Evolutionary conservation across 1,140 invertebrate genomes (phyloP).

Genomic region (Wiebesia pumilae): DNA sequence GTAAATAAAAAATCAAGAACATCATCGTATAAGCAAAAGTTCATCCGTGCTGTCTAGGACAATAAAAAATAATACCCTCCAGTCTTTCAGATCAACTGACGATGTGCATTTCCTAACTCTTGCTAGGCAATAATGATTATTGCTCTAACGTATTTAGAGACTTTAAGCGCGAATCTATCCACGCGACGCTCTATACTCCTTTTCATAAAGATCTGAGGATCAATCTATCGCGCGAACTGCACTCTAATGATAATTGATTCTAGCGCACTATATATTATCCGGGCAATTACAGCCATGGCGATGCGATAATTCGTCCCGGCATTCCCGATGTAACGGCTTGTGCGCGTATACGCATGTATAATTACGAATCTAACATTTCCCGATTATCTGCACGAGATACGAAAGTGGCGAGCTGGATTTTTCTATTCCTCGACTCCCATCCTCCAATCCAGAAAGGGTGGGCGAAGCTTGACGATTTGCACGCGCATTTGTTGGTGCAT

Average conservation of each 20-base stretch:
- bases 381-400: conserved; percentile 39
- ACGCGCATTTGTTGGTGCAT: not conserved
- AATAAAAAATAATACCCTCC: not conserved
- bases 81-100: not conserved
- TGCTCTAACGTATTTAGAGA: conserved; percentile 2
- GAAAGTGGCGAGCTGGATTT: not conserved
- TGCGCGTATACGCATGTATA: conserved; percentile 1
- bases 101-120: not conserved
- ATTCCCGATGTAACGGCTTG: not conserved
- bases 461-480: not conserved
- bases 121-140: not conserved
- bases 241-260: conserved; percentile 47
- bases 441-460: not conserved
- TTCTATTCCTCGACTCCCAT: no score
- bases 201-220: conserved; percentile 18
- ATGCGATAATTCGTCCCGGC: conserved; percentile 41
- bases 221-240: not conserved
- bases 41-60: not conserved
- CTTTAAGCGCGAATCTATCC: not conserved
- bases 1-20: not conserved
- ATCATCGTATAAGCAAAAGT: not conserved
- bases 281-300: conserved; percentile 43
- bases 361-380: conserved; percentile 41
- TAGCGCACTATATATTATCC: conserved; percentile 39
- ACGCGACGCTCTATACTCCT: not conserved